Conservation (phyloP, 2,113 vertebrate genomes). For the Cyanoramphus novaezelandiae region DNA sequence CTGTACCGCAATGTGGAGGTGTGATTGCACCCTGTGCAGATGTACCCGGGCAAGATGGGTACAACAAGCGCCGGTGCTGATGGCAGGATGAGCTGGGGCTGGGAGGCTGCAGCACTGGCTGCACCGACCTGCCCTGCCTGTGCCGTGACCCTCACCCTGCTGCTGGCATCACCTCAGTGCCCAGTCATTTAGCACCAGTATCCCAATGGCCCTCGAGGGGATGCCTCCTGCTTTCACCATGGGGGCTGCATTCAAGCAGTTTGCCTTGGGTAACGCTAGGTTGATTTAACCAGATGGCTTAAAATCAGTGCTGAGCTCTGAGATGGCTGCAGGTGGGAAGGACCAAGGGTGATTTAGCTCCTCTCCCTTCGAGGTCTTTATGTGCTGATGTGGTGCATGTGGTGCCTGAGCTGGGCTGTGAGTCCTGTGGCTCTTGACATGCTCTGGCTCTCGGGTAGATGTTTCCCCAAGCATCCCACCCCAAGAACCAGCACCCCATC, state of each 20-base stretch:
- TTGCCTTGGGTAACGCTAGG: neutral
- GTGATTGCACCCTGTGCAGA: neutral
- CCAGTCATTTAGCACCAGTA: neutral
- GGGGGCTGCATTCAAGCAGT: neutral
- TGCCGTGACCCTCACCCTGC: rapidly evolving
- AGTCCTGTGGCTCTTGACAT: neutral
- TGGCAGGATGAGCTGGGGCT: neutral
- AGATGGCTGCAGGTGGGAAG: neutral
- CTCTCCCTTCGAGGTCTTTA: neutral
- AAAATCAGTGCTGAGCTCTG: neutral
- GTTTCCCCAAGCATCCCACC: neutral
- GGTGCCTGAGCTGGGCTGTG: neutral
- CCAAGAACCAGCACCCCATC: neutral
- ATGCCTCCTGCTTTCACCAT: neutral
- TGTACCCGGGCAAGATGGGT: neutral
- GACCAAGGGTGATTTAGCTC: neutral
- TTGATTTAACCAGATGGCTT: neutral
- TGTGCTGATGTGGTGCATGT: neutral
- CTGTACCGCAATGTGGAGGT: rapidly evolving
- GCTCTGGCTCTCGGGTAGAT: neutral
- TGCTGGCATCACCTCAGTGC: rapidly evolving
- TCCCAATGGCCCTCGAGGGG: neutral
- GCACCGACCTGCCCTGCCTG: neutral
- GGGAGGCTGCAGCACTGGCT: neutral
- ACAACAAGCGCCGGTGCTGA: neutral